A percentile compares a stretch with the other conserved stretches of the same genome.
These are phyloP conservation scores for Diorhabda carinulata DNA, from an alignment of 1,140 invertebrate genomes.

Conservation along the genomic window DNA sequence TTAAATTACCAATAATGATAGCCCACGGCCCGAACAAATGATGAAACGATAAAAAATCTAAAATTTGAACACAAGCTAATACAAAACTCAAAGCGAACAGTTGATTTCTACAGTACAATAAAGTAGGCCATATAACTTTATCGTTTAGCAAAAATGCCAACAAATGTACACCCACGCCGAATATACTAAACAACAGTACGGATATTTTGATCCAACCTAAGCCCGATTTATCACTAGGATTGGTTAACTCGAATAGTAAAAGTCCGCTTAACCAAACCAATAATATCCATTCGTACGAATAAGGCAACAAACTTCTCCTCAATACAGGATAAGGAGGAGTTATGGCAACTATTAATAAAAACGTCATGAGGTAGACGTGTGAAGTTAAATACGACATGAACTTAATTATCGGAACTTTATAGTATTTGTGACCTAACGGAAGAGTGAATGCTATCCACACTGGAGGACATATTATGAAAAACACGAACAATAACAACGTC, in stretches of 20 bases:
- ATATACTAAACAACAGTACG: conserved; percentile 87
- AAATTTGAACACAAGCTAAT: conserved; percentile 92
- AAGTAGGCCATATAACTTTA: conserved; percentile 69
- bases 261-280: conserved; percentile 94
- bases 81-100: conserved; percentile 92
- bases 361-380: conserved; percentile 94
- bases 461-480: conserved; percentile 89
- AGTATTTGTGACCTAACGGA: conserved; percentile 91
- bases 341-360: conserved; percentile 87
- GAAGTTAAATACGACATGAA: conserved; percentile 99
- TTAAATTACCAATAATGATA: conserved; percentile 84
- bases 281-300: conserved; percentile 95
- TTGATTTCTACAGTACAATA: conserved; percentile 93
- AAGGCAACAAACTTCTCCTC: conserved; percentile 64
- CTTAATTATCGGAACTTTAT: conserved; percentile 96
- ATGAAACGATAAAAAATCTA: conserved; percentile 97
- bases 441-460: conserved; percentile 96
- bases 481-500: conserved; percentile 85
- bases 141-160: conserved; percentile 69
- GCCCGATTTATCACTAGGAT: conserved; percentile 92
- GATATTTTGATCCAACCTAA: conserved; percentile 90
- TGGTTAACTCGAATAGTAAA: conserved; percentile 92
- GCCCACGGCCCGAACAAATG: conserved; percentile 98
- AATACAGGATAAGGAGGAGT: conserved; percentile 82
- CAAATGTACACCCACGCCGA: conserved; percentile 87